phyloP scores from a whole-genome alignment of 1,140 invertebrate species.

The Melipona quadrifasciata region DNA sequence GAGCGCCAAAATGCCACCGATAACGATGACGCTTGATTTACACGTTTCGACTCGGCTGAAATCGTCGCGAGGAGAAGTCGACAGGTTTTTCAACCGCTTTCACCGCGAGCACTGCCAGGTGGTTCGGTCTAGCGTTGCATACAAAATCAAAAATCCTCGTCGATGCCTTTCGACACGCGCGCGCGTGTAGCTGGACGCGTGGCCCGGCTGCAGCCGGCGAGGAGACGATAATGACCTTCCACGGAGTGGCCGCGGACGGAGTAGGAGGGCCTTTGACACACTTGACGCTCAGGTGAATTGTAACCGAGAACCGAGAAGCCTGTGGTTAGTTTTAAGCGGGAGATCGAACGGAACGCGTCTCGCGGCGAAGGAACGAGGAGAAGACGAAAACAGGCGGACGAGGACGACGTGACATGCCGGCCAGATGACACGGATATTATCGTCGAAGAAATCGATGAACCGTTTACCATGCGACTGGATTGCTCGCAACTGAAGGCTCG shows the following conservation, averaged over 20 bases:
- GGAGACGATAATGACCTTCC: constrained; percentile 81
- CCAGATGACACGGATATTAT: constrained; percentile 8
- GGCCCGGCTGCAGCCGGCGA: constrained; percentile 57
- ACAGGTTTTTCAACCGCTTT: constrained; percentile 19
- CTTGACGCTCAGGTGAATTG: constrained; percentile 78
- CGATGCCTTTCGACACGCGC: constrained; percentile 3
- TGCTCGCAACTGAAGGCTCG: not conserved
- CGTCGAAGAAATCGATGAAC: not conserved
- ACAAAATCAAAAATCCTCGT: not conserved
- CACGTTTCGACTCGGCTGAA: not conserved
- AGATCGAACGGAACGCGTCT: constrained; percentile 77
- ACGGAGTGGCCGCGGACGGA: constrained; percentile 70
- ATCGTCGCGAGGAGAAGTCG: not conserved
- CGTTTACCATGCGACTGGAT: constrained; percentile 28
- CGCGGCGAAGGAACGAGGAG: constrained; percentile 20
- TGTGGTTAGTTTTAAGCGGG: constrained; percentile 78
- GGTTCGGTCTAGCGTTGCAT: not conserved
- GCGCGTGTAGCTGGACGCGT: not conserved
- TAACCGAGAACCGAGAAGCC: constrained; percentile 71
- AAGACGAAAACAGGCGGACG: constrained; percentile 9
- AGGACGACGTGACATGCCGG: constrained; percentile 4
- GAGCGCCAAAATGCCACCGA: no score
- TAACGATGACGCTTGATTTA: not conserved
- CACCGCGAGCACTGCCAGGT: constrained; percentile 5
- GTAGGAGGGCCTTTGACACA: constrained; percentile 82